A percentile compares a stretch with the other conserved stretches of the same genome.
phyloP scores from a whole-genome alignment of 2,113 vertebrate genomes.

The Zosterops borbonicus region DNA sequence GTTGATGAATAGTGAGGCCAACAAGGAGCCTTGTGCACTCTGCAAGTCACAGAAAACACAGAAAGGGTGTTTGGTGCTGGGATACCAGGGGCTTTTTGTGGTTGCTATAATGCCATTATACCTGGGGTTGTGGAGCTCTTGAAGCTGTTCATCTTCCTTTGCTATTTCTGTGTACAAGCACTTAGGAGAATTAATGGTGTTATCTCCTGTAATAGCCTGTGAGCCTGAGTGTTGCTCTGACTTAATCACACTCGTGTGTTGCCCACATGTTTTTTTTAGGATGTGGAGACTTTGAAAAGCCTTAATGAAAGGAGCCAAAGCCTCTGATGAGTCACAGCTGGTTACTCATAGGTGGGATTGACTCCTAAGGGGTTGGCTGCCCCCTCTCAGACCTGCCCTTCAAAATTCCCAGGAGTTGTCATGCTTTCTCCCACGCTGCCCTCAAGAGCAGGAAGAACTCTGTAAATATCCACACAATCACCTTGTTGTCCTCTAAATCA shows the following conservation, averaged over 20 bases:
- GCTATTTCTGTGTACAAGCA: not conserved
- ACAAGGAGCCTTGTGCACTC: not conserved
- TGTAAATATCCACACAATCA: not conserved
- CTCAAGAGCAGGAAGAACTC: not conserved
- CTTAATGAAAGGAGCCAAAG: slow-evolving; percentile 14
- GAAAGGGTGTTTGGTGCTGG: not conserved
- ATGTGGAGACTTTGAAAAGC: slow-evolving; percentile 1
- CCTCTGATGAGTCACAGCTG: slow-evolving; percentile 20
- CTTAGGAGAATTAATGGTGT: slow-evolving; percentile 5
- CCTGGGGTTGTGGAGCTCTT: not conserved
- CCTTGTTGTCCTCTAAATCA: not conserved
- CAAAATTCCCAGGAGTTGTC: not conserved
- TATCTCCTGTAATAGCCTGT: not conserved
- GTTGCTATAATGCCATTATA: not conserved
- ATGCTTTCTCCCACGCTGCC: not conserved
- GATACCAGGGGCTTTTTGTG: not conserved
- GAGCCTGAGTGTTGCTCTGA: not conserved
- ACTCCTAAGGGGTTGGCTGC: not conserved
- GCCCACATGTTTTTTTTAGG: not conserved
- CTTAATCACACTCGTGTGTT: not conserved
- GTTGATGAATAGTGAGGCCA: not conserved
- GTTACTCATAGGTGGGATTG: slow-evolving; percentile 40
- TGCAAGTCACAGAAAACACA: not conserved
- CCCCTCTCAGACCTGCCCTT: not conserved
- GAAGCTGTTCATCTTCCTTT: not conserved